These are phyloP conservation scores for Rhinophrynus dorsalis DNA, from an alignment of 2,797 vertebrate species.

Conservation along the genomic window DNA sequence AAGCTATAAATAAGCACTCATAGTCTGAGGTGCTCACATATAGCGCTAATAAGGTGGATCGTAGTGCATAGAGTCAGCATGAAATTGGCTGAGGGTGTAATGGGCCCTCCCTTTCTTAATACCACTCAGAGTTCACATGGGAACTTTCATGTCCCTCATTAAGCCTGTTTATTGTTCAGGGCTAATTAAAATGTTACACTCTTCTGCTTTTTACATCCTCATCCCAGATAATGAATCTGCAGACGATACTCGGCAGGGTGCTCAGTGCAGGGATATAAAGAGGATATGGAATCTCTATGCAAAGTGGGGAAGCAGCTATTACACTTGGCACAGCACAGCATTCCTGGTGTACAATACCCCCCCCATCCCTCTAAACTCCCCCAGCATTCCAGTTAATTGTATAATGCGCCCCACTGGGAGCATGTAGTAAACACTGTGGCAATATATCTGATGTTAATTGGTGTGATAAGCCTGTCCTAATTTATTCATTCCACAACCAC, in stretches of 20 bases:
- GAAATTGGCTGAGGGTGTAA: constrained; percentile 70
- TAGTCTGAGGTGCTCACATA: constrained; percentile 35
- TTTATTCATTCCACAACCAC: constrained; percentile 17
- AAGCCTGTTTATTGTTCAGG: constrained; percentile 75
- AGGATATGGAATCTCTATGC: constrained; percentile 42
- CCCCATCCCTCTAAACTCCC: constrained; percentile 36
- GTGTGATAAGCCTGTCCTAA: constrained; percentile 25
- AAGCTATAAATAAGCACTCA: constrained; percentile 32
- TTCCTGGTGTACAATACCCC: constrained; percentile 14
- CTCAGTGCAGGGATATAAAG: constrained; percentile 45
- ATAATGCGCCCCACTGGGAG: constrained; percentile 39
- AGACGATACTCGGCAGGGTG: constrained; percentile 50
- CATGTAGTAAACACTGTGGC: constrained; percentile 30
- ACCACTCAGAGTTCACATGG: constrained; percentile 65
- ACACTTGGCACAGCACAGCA: constrained; percentile 38
- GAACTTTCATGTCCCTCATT: constrained; percentile 67
- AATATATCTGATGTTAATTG: constrained; percentile 50
- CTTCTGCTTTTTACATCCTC: constrained; percentile 63
- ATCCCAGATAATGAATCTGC: constrained; percentile 69
- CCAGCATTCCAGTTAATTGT: constrained; percentile 43
- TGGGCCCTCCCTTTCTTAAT: constrained; percentile 64
- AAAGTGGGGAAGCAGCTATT: constrained; percentile 41
- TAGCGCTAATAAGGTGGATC: constrained; percentile 51
- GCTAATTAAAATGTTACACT: constrained; percentile 74
- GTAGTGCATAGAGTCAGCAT: constrained; percentile 55